Percentiles rank a stretch among this genome's conserved stretches.
Evolutionary conservation across 2,113 vertebrate species (phyloP).

Genomic region (Mellivora capensis): DNA sequence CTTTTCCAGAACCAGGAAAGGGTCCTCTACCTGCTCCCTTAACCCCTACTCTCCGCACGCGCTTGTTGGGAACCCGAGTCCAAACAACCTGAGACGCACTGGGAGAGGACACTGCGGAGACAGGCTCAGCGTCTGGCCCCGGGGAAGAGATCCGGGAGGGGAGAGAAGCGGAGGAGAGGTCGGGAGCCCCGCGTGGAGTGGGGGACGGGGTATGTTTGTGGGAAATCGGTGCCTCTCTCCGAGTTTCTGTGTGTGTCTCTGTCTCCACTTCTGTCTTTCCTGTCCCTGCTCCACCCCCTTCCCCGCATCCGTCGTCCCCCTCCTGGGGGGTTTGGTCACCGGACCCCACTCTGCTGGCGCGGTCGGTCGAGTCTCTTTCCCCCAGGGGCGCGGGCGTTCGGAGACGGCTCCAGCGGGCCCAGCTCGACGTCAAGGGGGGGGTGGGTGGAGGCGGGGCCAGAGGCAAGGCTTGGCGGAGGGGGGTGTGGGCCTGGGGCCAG

Average conservation of each 20-base stretch:
- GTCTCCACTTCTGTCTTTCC: neutral
- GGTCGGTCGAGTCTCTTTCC: neutral
- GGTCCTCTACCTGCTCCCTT: neutral
- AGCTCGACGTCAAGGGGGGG: conserved; percentile 51
- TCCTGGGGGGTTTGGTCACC: neutral
- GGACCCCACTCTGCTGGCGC: neutral
- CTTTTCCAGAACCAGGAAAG: neutral
- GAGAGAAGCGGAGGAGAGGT: neutral
- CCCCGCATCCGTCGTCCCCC: neutral
- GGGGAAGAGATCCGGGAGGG: neutral
- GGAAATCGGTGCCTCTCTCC: neutral
- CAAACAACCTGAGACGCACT: neutral
- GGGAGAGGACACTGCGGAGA: neutral
- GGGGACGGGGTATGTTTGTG: neutral
- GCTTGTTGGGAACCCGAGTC: neutral
- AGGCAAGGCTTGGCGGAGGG: neutral
- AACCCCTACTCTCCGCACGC: neutral
- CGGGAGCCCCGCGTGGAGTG: neutral
- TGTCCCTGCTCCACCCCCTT: neutral
- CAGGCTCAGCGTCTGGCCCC: neutral
- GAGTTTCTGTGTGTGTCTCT: neutral
- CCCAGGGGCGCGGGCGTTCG: neutral
- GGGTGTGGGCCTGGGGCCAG: neutral
- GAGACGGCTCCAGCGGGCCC: conserved; percentile 37
- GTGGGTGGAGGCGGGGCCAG: conserved; percentile 44